phyloP scores from a whole-genome alignment of 2,797 vertebrate genomes.

The Chrysocyon brachyurus region DNA sequence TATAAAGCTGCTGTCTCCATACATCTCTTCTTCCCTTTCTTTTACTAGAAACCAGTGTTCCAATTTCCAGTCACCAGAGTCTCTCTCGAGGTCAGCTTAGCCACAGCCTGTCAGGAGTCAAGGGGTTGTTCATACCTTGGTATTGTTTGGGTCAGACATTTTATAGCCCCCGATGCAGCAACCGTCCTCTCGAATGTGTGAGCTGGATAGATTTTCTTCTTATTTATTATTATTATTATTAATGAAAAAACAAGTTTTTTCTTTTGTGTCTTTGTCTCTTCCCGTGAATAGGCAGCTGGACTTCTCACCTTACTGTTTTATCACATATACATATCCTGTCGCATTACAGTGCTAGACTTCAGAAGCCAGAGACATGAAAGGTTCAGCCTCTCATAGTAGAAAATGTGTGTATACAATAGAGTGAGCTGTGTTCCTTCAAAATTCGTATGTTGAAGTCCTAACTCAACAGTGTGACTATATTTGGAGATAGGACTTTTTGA shows the following conservation, averaged over 20 bases:
- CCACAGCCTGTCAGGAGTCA: neutral
- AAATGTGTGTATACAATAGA: neutral
- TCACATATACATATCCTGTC: neutral
- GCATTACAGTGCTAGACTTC: neutral
- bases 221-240: neutral
- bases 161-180: neutral
- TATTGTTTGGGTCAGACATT: neutral
- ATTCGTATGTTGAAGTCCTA: neutral
- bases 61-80: neutral
- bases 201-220: neutral
- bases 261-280: neutral
- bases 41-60: neutral
- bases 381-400: neutral
- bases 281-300: neutral
- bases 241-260: neutral
- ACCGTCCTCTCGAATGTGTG: neutral
- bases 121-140: neutral
- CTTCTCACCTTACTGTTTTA: neutral
- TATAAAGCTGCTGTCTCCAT: neutral
- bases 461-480: neutral
- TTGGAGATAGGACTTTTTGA: neutral
- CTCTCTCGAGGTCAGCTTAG: neutral
- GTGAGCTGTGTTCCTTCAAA: neutral
- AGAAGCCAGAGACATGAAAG: neutral
- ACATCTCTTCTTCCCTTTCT: neutral